phyloP scores from a whole-genome alignment of 1,140 invertebrate genomes.

The Plectrocnemia conspersa region DNA sequence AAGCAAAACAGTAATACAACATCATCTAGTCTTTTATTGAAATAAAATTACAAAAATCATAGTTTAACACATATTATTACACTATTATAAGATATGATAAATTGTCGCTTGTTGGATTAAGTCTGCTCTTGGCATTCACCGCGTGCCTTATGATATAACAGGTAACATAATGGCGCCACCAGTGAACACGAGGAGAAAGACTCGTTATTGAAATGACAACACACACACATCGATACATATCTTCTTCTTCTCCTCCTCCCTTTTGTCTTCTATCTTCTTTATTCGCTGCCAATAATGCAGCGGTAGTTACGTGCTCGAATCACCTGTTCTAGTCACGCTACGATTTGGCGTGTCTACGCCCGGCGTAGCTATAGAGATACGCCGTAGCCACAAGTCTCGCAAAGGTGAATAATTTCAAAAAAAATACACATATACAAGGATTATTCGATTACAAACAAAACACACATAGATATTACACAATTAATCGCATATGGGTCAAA shows the following conservation, averaged over 20 bases:
- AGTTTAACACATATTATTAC: no score
- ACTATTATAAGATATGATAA: no score
- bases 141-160: conserved; percentile 85
- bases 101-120: conserved; percentile 49
- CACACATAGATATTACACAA: no score
- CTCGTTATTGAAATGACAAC: conserved; percentile 23
- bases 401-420: no score
- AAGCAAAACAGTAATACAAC: no score
- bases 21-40: no score
- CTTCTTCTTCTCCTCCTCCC: conserved; percentile 18
- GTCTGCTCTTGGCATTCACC: conserved; percentile 94
- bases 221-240: not conserved
- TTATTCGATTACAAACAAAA: no score
- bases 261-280: not conserved
- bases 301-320: not conserved
- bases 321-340: conserved; percentile 27
- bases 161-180: conserved; percentile 81
- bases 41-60: no score
- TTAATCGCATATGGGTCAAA: no score
- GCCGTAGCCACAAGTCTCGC: no score
- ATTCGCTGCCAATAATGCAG: not conserved
- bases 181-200: conserved; percentile 82
- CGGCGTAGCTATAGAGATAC: not conserved
- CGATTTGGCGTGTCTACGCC: conserved; percentile 1
- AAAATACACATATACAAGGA: no score